These are phyloP conservation scores for Gonioctena quinquepunctata DNA, from an alignment of 1,140 invertebrate genomes.

Conservation along the genomic window DNA sequence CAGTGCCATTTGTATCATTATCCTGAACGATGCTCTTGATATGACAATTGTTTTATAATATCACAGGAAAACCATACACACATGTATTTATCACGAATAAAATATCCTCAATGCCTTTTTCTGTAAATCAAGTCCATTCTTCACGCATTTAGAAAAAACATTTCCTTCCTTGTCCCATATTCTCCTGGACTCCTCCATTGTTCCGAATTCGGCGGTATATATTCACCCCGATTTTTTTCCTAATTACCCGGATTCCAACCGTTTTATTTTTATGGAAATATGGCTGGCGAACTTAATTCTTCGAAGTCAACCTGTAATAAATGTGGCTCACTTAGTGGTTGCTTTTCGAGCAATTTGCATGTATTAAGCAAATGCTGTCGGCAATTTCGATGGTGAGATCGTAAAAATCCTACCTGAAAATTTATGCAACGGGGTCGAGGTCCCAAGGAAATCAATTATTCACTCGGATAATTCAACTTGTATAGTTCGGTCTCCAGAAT, in stretches of 20 bases:
- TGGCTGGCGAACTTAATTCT: neutral
- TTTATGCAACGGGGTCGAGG: neutral
- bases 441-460: too few species aligned
- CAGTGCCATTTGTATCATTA: too few species aligned
- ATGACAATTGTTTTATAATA: too few species aligned
- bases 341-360: neutral
- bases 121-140: too few species aligned
- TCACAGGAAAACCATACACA: too few species aligned
- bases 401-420: neutral
- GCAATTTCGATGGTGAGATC: neutral
- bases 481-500: too few species aligned
- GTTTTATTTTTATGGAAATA: neutral
- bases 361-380: neutral
- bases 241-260: neutral
- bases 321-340: neutral
- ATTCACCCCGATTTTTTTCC: neutral
- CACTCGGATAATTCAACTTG: too few species aligned
- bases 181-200: neutral
- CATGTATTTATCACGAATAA: too few species aligned
- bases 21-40: too few species aligned
- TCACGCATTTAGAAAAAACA: too few species aligned
- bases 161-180: too few species aligned
- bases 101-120: too few species aligned
- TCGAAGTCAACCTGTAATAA: neutral
- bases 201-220: neutral